Evolutionary conservation across 53 echinoderm and acorn worm species (phyloP).

Genomic region (Henricia sp.): DNA sequence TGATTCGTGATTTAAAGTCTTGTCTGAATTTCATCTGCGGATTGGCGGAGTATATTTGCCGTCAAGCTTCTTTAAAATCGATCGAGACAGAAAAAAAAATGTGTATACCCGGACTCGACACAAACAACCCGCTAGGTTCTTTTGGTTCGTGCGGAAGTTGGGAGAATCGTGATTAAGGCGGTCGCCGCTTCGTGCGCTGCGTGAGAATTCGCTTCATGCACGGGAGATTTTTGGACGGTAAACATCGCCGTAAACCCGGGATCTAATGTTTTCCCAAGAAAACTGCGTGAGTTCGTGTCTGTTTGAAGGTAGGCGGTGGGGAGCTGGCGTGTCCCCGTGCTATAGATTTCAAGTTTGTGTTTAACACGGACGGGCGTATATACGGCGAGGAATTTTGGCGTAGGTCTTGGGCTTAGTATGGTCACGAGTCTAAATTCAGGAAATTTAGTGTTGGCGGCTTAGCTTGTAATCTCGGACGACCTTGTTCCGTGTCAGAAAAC

Average conservation of each 20-base stretch:
- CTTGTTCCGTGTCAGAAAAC: too few species aligned
- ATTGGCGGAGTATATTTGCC: too few species aligned
- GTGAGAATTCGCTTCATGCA: constrained; percentile 58
- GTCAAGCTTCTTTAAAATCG: not conserved
- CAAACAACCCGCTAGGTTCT: constrained; percentile 12
- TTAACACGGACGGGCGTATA: not conserved
- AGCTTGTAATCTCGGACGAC: too few species aligned
- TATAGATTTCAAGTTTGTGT: not conserved
- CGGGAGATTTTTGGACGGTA: constrained; percentile 19
- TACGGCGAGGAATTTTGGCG: not conserved
- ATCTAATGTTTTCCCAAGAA: not conserved
- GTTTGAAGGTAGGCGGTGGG: not conserved
- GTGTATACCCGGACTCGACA: not conserved
- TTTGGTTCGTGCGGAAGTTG: constrained; percentile 24
- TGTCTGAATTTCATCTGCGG: not conserved
- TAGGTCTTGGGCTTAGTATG: not conserved
- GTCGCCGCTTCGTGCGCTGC: constrained; percentile 38
- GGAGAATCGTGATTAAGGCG: constrained; percentile 36
- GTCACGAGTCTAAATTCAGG: not conserved
- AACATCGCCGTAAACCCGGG: constrained; percentile 11
- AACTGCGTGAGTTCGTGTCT: constrained; percentile 35
- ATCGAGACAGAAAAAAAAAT: not conserved
- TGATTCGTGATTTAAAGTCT: not conserved
- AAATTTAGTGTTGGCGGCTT: too few species aligned
- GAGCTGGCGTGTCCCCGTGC: not conserved